These are phyloP conservation scores for Cataglyphis cursor DNA, from an alignment of 2,888 invertebrate genomes.

Conservation along the genomic window DNA sequence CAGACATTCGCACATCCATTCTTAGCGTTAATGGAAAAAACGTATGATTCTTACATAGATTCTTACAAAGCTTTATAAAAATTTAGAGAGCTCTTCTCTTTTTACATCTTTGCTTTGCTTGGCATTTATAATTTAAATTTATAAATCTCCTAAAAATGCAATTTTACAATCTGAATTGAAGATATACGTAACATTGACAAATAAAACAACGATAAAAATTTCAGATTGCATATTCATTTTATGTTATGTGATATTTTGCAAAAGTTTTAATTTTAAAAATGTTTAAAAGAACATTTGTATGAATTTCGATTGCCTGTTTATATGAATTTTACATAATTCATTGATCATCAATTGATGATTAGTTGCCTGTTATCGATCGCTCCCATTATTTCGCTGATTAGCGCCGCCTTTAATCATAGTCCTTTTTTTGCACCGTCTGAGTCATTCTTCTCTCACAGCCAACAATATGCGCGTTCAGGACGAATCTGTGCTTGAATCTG, in stretches of 20 bases:
- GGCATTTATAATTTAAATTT: not conserved
- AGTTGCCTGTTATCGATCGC: not conserved
- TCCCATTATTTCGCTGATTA: constrained; percentile 42
- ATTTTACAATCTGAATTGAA: constrained; percentile 1
- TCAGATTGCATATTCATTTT: not conserved
- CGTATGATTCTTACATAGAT: not conserved
- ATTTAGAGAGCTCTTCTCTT: constrained; percentile 1
- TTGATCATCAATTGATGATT: not conserved
- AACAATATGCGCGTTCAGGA: constrained; percentile 84
- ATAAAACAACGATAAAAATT: not conserved
- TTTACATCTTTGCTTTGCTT: not conserved
- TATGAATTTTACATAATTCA: not conserved
- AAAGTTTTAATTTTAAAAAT: not conserved
- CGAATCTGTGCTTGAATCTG: constrained; percentile 86
- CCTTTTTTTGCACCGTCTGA: constrained; percentile 73
- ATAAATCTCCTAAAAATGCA: constrained; percentile 4
- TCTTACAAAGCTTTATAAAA: not conserved
- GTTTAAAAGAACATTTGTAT: not conserved
- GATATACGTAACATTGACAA: not conserved
- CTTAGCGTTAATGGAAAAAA: not conserved
- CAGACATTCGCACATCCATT: not conserved
- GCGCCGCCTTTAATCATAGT: constrained; percentile 54
- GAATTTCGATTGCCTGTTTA: not conserved
- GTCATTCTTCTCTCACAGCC: constrained; percentile 80
- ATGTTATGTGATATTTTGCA: not conserved